phyloP scores from a whole-genome alignment of 2,888 invertebrate genomes.

The Orthosia cruda region DNA sequence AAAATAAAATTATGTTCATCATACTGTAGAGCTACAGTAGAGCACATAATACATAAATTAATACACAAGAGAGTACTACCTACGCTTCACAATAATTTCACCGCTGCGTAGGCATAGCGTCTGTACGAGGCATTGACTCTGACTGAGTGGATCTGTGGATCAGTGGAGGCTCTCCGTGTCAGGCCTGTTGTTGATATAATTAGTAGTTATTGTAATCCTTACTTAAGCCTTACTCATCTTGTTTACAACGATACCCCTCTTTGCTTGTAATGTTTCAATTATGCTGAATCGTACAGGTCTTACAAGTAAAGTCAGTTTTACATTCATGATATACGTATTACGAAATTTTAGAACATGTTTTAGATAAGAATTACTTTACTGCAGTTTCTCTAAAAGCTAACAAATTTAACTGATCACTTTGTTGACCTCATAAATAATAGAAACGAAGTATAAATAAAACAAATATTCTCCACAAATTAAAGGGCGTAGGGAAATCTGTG shows the following conservation, averaged over 20 bases:
- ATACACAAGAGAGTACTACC: conserved; percentile 29
- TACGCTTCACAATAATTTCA: conserved; percentile 38
- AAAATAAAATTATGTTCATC: conserved; percentile 7
- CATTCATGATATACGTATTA: too few relatives aligned
- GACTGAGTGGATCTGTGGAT: too few relatives aligned
- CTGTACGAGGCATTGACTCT: conserved; percentile 48
- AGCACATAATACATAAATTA: conserved; percentile 29
- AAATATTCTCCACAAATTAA: conserved; percentile 20
- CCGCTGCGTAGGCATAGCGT: conserved; percentile 44
- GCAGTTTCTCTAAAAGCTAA: not conserved
- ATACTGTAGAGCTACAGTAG: not conserved
- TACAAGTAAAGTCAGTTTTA: not conserved
- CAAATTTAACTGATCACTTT: not conserved
- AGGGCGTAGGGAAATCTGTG: conserved; percentile 23
- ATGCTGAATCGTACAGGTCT: not conserved
- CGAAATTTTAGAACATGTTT: not conserved
- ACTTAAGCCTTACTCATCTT: conserved; percentile 31
- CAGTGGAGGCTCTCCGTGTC: conserved; percentile 57
- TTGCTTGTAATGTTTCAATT: conserved; percentile 24
- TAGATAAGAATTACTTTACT: not conserved
- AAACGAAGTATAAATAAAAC: not conserved
- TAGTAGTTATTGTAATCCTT: conserved; percentile 47
- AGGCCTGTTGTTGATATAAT: conserved; percentile 52
- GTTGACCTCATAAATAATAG: not conserved
- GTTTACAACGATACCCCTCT: conserved; percentile 25